These are phyloP conservation scores for Sebastes minor DNA, from an alignment of 2,797 vertebrate genomes.

Conservation along the genomic window DNA sequence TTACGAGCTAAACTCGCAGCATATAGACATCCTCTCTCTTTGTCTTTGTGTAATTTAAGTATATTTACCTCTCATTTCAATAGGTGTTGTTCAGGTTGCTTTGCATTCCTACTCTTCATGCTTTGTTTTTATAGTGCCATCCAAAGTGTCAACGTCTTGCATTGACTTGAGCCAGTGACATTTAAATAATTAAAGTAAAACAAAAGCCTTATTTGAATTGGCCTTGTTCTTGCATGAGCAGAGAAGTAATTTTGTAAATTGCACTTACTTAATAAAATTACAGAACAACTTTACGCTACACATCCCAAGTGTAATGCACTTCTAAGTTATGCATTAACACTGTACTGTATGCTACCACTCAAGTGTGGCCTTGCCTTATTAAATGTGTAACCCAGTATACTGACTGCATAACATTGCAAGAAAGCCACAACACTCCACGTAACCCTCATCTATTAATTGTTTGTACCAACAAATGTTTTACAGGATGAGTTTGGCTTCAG, in stretches of 20 bases:
- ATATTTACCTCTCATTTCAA: not conserved
- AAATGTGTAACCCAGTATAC: not conserved
- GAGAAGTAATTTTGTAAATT: conserved; percentile 43
- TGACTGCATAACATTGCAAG: not conserved
- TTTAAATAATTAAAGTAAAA: conserved; percentile 39
- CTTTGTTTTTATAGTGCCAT: not conserved
- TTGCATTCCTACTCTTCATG: not conserved
- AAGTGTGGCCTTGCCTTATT: not conserved
- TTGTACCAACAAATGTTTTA: not conserved
- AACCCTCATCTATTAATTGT: not conserved
- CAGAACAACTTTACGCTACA: conserved; percentile 24
- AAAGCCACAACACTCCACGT: not conserved
- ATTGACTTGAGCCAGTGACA: conserved; percentile 11
- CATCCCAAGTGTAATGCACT: conserved; percentile 16
- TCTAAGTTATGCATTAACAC: conserved; percentile 35
- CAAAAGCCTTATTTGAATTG: conserved; percentile 12
- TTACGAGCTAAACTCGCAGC: conserved; percentile 11
- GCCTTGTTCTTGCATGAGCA: conserved; percentile 19
- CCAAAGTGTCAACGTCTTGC: not conserved
- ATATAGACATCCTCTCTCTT: not conserved
- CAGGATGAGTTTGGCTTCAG: not conserved
- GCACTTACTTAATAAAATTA: conserved; percentile 23
- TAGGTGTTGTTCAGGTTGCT: not conserved
- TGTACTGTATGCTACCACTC: not conserved
- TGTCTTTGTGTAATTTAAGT: not conserved